Evolutionary conservation across 1,140 invertebrate species (phyloP), one percentile per base, ranked within the genome.

Genomic region (Bombus consobrinus): DNA sequence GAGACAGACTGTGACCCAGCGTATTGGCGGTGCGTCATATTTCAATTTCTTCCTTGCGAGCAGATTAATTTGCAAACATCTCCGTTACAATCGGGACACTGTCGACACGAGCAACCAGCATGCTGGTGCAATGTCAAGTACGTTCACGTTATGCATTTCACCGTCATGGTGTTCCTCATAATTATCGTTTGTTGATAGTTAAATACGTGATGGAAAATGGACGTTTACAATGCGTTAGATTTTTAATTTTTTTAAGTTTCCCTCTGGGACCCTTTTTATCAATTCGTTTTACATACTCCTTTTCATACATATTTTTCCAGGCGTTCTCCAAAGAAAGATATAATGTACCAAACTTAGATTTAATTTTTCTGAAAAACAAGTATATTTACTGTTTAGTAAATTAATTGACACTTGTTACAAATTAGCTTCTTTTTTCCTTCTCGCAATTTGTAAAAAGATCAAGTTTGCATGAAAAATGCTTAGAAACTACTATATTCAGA

Each of bases 41-140:
- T 34, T 32, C 22, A 41, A 10, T 34, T 41, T 53, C 34, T 57
- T 32, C 34, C 73, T 59, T 37, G 3, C 2, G 0, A 22, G 22
- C 25, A 39, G 22, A 47, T 68, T 83, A 53, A 77, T 84, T 62
- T 39, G 1, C 83, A 25, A 72, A 28, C 18, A 39, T 39, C 18
- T 78, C 28, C n/a, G 3, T 57, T 47, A 32, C 47, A 34, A 66
- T 59, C 32, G 28, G 47, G 12, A 41, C n/a, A n/a, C n/a, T n/a
- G n/a, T 18, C 64, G 3, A 18, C 5, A 1, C 62, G n/a, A 32
- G n/a, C n/a, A n/a, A 62, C 28, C 18, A 28, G 25, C 25, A 8
- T 12, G 59, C 59, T 5, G 64, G 15, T 32, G 15, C 6, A 15
- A 18, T 66, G 3, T 34, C 64, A 34, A 34, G 6, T 34, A 22